phyloP scores from a whole-genome alignment of 2,797 vertebrate species.

The Chelonia mydas region DNA sequence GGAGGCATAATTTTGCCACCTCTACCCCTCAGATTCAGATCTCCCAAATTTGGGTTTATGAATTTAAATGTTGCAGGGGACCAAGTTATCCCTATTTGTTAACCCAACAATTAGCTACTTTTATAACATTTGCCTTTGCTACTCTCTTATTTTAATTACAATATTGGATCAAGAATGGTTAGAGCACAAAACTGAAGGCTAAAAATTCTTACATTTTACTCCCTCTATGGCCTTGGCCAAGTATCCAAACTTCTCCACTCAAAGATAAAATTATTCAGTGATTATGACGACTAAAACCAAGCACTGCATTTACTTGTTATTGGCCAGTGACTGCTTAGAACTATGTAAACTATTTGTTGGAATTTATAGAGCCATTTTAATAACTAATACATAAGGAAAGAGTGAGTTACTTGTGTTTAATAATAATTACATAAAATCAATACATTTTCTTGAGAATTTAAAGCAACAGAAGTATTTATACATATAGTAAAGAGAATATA shows the following conservation, averaged over 20 bases:
- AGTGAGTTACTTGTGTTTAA: not conserved
- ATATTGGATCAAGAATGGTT: not conserved
- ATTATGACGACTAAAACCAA: not conserved
- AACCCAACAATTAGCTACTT: not conserved
- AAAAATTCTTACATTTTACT: not conserved
- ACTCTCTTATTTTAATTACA: not conserved
- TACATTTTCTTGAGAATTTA: not conserved
- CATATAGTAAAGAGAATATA: not conserved
- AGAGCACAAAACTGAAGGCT: not conserved
- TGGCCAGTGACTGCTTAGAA: not conserved
- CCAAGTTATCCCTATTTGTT: not conserved
- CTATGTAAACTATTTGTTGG: not conserved
- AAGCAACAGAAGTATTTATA: not conserved
- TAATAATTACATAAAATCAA: not conserved
- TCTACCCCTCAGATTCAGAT: not conserved
- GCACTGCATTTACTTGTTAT: not conserved
- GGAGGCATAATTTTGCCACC: not conserved
- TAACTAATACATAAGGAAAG: not conserved
- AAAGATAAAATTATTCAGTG: not conserved
- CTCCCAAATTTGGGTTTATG: fast-evolving
- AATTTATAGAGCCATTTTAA: not conserved
- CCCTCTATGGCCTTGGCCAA: not conserved
- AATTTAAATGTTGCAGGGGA: not conserved
- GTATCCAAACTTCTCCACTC: not conserved
- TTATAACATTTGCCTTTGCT: not conserved